Percentiles rank a stretch among this genome's conserved stretches.
phyloP scores from a whole-genome alignment of 2,113 vertebrate genomes.

The Solea solea region DNA sequence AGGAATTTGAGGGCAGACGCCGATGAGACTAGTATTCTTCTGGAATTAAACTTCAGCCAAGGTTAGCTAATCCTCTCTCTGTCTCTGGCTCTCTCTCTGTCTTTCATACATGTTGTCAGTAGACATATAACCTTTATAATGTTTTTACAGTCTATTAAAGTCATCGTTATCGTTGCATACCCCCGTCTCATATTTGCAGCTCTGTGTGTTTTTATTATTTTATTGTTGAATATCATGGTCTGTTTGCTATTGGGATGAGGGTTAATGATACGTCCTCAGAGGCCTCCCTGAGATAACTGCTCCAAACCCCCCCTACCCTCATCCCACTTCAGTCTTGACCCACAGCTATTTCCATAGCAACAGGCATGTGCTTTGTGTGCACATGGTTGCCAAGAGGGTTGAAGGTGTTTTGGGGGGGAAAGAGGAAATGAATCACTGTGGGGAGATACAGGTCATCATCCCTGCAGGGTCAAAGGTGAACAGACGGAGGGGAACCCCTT shows the following conservation, averaged over 20 bases:
- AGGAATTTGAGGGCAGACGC: too few species aligned
- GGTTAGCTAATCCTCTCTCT: too few species aligned
- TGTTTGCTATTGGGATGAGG: conserved; percentile 32
- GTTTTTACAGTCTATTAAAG: too few species aligned
- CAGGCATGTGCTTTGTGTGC: conserved; percentile 57
- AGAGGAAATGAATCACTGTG: conserved; percentile 65
- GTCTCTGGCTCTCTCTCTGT: too few species aligned
- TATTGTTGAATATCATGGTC: conserved; percentile 22
- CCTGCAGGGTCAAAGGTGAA: conserved; percentile 55
- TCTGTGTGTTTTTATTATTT: too few species aligned
- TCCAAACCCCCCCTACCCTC: neutral
- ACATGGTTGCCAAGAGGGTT: neutral
- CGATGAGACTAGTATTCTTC: too few species aligned
- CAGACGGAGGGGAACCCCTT: conserved; percentile 15
- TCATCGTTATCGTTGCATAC: too few species aligned
- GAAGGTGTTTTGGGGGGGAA: conserved; percentile 29
- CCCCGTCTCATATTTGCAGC: too few species aligned
- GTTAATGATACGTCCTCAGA: conserved; percentile 57
- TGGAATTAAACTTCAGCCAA: too few species aligned
- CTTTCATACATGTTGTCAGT: too few species aligned
- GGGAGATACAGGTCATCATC: conserved; percentile 58
- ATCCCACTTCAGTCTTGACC: neutral
- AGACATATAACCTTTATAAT: too few species aligned
- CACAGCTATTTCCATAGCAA: conserved; percentile 49
- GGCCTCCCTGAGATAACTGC: too few species aligned